Evolutionary conservation across 2,797 vertebrate species (phyloP).

Genomic region (Macroramphosus scolopax): DNA sequence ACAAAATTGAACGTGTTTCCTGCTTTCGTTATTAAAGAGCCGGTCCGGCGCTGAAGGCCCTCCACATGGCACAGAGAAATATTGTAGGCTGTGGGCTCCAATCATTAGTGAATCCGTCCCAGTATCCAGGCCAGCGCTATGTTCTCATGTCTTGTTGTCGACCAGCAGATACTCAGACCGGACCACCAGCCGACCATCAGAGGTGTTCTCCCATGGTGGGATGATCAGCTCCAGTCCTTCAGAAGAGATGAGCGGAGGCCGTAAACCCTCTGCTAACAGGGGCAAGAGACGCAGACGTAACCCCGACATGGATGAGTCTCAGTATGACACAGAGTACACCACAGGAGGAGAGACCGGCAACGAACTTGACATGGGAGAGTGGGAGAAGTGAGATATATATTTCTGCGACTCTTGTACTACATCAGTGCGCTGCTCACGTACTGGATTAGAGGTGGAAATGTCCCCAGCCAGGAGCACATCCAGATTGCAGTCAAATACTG

Average conservation of each 20-base stretch:
- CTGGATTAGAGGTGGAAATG: constrained; percentile 40
- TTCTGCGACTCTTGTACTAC: no score
- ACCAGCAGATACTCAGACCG: constrained; percentile 70
- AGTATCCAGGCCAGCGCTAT: no score
- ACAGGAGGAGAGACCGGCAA: constrained; percentile 85
- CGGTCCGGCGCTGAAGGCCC: constrained; percentile 10
- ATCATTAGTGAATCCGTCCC: constrained; percentile 10
- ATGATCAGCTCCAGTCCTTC: constrained; percentile 78
- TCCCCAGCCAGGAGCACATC: constrained; percentile 22
- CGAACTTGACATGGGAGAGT: constrained; percentile 78
- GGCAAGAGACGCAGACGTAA: constrained; percentile 76
- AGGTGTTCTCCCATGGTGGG: constrained; percentile 53
- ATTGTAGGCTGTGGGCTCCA: constrained; percentile 21
- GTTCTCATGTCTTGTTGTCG: no score
- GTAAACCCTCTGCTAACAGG: constrained; percentile 76
- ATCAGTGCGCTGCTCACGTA: neutral
- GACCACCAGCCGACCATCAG: constrained; percentile 56
- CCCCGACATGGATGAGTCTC: constrained; percentile 83
- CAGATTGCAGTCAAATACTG: constrained; percentile 35
- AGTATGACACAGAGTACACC: constrained; percentile 89
- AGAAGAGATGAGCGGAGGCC: constrained; percentile 62
- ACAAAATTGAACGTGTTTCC: constrained; percentile 41
- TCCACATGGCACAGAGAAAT: constrained; percentile 17
- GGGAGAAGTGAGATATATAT: constrained; percentile 70
- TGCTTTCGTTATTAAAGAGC: constrained; percentile 39